Evolutionary conservation across 2,888 invertebrate species (phyloP).

Genomic region (Eupsilia transversa): DNA sequence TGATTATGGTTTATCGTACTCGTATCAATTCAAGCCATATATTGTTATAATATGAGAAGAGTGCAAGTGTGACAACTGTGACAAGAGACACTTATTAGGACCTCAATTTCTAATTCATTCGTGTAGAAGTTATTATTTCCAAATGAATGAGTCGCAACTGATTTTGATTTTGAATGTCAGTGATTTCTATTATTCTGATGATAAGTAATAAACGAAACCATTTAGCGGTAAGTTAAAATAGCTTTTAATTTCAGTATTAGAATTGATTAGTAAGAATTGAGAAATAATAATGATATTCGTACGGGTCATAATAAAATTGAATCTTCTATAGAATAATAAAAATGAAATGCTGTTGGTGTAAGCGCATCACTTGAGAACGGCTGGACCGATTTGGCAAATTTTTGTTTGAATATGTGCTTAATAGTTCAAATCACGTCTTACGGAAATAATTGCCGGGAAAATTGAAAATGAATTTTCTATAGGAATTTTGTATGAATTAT

Average conservation of each 20-base stretch:
- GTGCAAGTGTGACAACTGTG: constrained; percentile 55
- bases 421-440: no score
- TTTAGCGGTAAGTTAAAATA: constrained; percentile 1
- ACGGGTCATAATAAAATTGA: constrained; percentile 13
- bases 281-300: constrained; percentile 10
- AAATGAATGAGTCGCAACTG: constrained; percentile 23
- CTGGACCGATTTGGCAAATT: no score
- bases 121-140: constrained; percentile 36
- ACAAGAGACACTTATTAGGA: constrained; percentile 51
- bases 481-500: no score
- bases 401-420: no score
- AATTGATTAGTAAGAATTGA: background rate
- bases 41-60: constrained; percentile 43
- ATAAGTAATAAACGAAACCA: background rate
- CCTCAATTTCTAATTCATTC: constrained; percentile 52
- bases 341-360: no score
- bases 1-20: constrained; percentile 44
- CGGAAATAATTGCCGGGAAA: no score
- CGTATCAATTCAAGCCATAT: constrained; percentile 37
- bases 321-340: background rate
- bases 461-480: no score
- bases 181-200: constrained; percentile 16
- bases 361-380: no score
- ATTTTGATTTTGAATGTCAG: constrained; percentile 16
- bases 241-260: background rate